Conservation (phyloP, 2,888 invertebrate genomes). For the Lathronympha strigana region DNA sequence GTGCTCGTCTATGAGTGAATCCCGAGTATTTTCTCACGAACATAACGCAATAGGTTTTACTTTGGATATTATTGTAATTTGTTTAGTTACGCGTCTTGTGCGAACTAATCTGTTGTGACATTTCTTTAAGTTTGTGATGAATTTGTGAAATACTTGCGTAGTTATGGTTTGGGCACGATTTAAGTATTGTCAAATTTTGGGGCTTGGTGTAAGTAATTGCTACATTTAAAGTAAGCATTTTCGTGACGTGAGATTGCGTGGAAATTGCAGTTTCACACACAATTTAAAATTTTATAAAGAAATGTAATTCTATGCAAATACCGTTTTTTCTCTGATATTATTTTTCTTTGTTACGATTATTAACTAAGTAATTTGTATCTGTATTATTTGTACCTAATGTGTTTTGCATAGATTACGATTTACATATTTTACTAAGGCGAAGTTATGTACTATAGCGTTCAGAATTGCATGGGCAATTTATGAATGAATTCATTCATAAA, state of each 20-base stretch:
- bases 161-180: conserved; percentile 32
- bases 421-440: no score
- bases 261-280: conserved; percentile 1
- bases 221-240: conserved; percentile 1
- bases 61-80: conserved; percentile 42
- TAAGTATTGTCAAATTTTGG: conserved; percentile 24
- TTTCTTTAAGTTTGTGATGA: conserved; percentile 17
- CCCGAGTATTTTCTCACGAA: conserved; percentile 59
- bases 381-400: no score
- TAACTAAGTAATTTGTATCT: no score
- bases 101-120: conserved; percentile 38
- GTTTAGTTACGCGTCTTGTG: conserved; percentile 43
- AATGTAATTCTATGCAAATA: not conserved
- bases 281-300: conserved; percentile 8
- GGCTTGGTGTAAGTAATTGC: conserved; percentile 11
- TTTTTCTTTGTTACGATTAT: no score
- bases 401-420: no score
- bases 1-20: conserved; percentile 56
- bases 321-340: not conserved
- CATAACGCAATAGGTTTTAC: conserved; percentile 54
- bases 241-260: conserved; percentile 22
- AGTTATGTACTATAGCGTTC: no score
- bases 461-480: no score
- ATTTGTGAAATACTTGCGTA: conserved; percentile 35
- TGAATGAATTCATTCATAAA: no score